Evolutionary conservation across 2,113 vertebrate species (phyloP), one percentile per base, ranked within the genome.

Genomic region (Notiomystis cincta): DNA sequence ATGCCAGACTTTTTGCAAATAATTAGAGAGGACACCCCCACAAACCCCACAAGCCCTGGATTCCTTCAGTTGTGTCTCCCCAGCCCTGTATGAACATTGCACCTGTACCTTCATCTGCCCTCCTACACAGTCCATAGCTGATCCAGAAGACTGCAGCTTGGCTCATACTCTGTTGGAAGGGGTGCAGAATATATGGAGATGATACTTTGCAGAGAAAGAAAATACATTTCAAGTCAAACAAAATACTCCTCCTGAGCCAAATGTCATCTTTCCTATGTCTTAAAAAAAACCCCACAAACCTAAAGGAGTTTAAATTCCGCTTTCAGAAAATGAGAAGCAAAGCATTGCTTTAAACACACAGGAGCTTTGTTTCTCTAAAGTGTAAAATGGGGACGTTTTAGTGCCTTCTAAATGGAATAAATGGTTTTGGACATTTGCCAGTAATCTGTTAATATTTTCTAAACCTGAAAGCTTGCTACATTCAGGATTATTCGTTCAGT

Each of bases 41-140:
- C 11, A 7, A 2, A 4, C 8, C 6, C 13, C 4, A 2, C 11
- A 7, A 2, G 4, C 8, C 8, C 38, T 4, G 0, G 8, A n/a
- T 47, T 37, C 23, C 37, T 40, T 80, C 31, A 40, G 48, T 22
- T 80, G 47, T 50, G 13, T 78, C 45, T 84, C 25, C 30, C 5
- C n/a, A 22, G 37, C 22, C 61, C 22, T 27, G 6, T 9, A 17
- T 3, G 10, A 35, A 7, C 16, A 0, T 54, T 44, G 30, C 14
- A 44, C 12, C 21, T 38, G 25, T 15, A 8, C 15, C 4, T 47
- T 38, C 21, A 7, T n/a, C 15, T n/a, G 45, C n/a, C 2, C 15
- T 83, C 23, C 2, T 28, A 1, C 0, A 0, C 17, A 19, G 28
- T 28, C n/a, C 5, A 0, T 6, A 22, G 44, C 57, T n/a, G 73